A percentile compares a stretch with the other conserved stretches of the same genome.
Conservation (phyloP, 2,888 invertebrate species). For the Luffia ferchaultella region DNA sequence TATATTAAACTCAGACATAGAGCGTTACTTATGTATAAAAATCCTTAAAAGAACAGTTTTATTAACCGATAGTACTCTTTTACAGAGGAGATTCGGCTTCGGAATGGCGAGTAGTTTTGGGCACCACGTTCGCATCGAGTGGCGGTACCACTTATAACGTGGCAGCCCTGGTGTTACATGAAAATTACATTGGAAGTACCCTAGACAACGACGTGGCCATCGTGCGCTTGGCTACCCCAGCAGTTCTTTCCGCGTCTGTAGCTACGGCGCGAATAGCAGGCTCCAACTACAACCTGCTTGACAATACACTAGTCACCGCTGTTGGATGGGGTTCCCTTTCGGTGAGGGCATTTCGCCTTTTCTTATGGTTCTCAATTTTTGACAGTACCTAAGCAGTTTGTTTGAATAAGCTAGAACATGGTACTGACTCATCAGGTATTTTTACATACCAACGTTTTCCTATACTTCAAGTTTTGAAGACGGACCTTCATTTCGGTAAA, state of each 20-base stretch:
- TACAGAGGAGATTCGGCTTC: constrained; percentile 23
- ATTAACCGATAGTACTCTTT: not conserved
- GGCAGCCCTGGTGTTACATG: constrained; percentile 20
- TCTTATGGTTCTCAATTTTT: no score
- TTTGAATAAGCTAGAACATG: no score
- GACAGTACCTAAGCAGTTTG: no score
- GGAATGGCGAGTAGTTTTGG: constrained; percentile 29
- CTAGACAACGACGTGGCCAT: constrained; percentile 30
- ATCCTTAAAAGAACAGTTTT: not conserved
- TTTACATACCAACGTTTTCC: no score
- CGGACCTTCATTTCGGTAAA: no score
- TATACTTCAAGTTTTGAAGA: no score
- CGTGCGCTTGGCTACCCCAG: constrained; percentile 21
- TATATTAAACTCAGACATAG: no score
- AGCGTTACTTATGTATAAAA: no score
- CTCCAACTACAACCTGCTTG: constrained; percentile 6
- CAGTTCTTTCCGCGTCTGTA: constrained; percentile 8
- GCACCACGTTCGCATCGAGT: constrained; percentile 12
- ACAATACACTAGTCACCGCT: constrained; percentile 1
- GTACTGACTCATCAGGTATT: no score
- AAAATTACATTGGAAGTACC: constrained; percentile 16
- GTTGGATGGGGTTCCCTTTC: constrained; percentile 8
- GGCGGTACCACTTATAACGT: constrained; percentile 23
- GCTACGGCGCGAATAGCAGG: constrained; percentile 6
- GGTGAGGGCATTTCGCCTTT: constrained; percentile 6